Base-by-base conservation (phyloP, 2,113 vertebrate species). In the Neodon shergylaensis region DNA sequence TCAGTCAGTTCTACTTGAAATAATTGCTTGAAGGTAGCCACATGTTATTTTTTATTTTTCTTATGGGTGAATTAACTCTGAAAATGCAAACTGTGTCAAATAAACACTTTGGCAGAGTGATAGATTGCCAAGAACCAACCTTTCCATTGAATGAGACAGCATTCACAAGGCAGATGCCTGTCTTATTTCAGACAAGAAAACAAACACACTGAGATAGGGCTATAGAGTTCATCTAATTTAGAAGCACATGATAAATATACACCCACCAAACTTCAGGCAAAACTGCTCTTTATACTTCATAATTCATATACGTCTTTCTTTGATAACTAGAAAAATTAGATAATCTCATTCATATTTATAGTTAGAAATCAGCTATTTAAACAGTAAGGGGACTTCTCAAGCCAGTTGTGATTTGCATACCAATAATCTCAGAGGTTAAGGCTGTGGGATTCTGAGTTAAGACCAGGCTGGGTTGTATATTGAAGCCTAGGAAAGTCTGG, bases 21-120 rank as follows among this genome's bases (percentile, higher is more conserved):
- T 72, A 91, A 66, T 77, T 90, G 17, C 17, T 17, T 44, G 74
- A 3, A 92, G 3, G 14, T 4, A 73, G 24, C 31, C 58, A 63
- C 47, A 21, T 90, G 44, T 88, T 92, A 92, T 36, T 54, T 54
- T 54, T 54, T 54, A 54, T 17, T n/a, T 31, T 66, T 68, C 24
- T 3, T 84, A 74, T 33, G 31, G 70, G 78, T 92, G 70, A 94
- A 96, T 68, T n/a, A 92, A 82, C 72, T 61, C 49, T 82, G 85
- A 94, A 94, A 88, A 97, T 54, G 24, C 36, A 73, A 76, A 92
- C 77, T 63, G 42, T 87, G 78, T 58, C 65, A 83, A 94, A 93
- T 65, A 36, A 92, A n/a, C 89, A 68, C 92, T 93, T 88, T 96
- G 24, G 54, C 49, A 44, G 91, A 96, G 72, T 85, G 79, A 94